Base-by-base conservation (phyloP, 2,113 vertebrate species). In the Ctenomys sociabilis region DNA sequence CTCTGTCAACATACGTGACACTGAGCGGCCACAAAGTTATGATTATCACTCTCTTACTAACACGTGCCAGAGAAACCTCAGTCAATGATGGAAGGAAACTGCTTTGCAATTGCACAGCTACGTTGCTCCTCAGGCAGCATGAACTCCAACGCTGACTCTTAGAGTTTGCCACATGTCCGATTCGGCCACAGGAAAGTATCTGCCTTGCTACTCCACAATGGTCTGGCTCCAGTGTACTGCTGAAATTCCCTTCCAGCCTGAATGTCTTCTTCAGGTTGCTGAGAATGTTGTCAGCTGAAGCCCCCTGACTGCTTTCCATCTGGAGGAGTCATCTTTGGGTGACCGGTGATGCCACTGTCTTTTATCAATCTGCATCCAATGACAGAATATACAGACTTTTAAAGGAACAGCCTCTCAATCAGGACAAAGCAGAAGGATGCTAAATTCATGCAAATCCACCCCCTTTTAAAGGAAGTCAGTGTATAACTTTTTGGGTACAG, bases 41-140 rank as follows among this genome's bases (percentile, higher is more conserved):
- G 14, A 32, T 30, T 35, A 7, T 1, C 6, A 49, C 0, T 2
- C 6, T 5, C 21, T 81, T 22, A 21, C 6, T 4, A 35, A 45
- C 5, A 35, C 7, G 32, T 16, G 2, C 30, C 32, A 63, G 28
- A 88, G 88, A 0, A 72, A 1, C 12, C 8, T 54, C 21, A 30
- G 17, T 2, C 22, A 43, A 68, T 68, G 10, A 61, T 13, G 45
- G 32, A 43, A 35, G 3, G 17, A 13, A n/a, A 14, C 16, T 92
- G 0, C 24, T 89, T n/a, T 80, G 8, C 45, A 80, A 81, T 49
- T 75, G 40, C 37, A 52, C 1, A 43, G 49, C 35, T 61, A 28
- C 7, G 24, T 87, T 77, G 32, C 7, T 28, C 14, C 4, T 52
- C 26, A 83, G 35, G 32, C 4, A 83, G 45, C 6, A 43, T 45